Evolutionary conservation across 2,113 vertebrate species (phyloP), one percentile per base, ranked within the genome.

Genomic region (Collichthys lucidus): DNA sequence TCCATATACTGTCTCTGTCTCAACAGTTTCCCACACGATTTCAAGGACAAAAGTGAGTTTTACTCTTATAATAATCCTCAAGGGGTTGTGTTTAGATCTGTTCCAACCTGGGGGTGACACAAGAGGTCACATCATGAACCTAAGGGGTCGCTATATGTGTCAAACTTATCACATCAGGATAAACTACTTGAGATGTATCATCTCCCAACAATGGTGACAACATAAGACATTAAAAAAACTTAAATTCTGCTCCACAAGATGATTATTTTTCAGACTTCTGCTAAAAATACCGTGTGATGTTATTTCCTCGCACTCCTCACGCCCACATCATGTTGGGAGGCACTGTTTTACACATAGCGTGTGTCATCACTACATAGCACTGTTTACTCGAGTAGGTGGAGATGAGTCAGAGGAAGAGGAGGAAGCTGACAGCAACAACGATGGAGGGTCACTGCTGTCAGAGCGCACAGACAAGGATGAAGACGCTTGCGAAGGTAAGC

Each of bases 381-480:
- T 91, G 53, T 63, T 77, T 86, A 6, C 56, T 85, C 2, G 75
- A 96, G 95, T 86, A 88, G 96, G 95, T 72, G 61, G 88, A 15
- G 96, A 97, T 77, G 96, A 97, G 50, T 94, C 93, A 0, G 96
- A 96, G 2, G 95, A 97, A 0, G 85, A 88, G 5, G 97, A 98
- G 35, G 95, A 95, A 15, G 89, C 88, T 50, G 94, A 95, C 93
- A 88, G 26, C 91, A 95, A 93, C 92, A 93, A 94, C n/a, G 98
- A 99, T 5, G 95, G 93, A 4, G 50, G 87, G 55, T 98, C 98
- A 0, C 69, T 97, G 90, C 94, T 95, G 40, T 99, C 97, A 0
- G 97, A 99, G 76, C 96, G 94, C 40, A 94, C 71, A 0, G 97
- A 99, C 92, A 97, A 96, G 85, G 97, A 99, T 15, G 97, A 99